A percentile compares a stretch with the other conserved stretches of the same genome.
Evolutionary conservation across 92 coral and sea anemone species (phyloP).

Genomic region (Paragorgia papillata): DNA sequence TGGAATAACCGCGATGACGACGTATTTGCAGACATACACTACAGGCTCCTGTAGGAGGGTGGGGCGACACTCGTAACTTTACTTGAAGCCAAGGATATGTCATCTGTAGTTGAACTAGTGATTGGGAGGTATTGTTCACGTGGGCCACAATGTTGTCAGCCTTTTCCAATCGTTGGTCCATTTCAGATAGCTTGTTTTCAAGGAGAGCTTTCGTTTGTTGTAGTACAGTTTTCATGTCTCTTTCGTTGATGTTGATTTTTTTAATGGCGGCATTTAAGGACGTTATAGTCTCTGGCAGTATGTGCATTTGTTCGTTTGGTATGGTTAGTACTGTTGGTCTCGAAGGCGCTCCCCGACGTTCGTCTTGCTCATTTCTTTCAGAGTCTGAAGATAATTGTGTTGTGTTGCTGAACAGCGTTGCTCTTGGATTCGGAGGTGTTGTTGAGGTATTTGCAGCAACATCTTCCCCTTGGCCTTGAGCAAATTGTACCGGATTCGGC

Average conservation of each 20-base stretch:
- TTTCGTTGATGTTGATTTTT: slow-evolving; percentile 19
- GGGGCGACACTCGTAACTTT: slow-evolving; percentile 3
- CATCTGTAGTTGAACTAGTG: slow-evolving; percentile 20
- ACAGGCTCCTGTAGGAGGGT: not conserved
- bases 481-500: too few species aligned
- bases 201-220: not conserved
- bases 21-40: slow-evolving; percentile 26
- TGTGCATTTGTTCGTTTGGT: slow-evolving; percentile 5
- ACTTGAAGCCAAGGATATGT: slow-evolving; percentile 38
- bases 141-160: not conserved
- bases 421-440: too few species aligned
- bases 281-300: slow-evolving; percentile 15
- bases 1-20: slow-evolving; percentile 15
- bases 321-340: too few species aligned
- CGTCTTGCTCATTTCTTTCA: not conserved
- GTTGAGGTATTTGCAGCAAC: not conserved
- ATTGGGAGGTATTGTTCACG: not conserved
- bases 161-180: slow-evolving; percentile 19
- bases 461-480: not conserved
- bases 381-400: too few species aligned
- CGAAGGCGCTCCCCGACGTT: too few species aligned
- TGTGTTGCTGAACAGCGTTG: too few species aligned
- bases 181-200: slow-evolving; percentile 21
- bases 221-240: slow-evolving; percentile 25
- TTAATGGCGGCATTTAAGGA: slow-evolving; percentile 21